Base-by-base conservation (phyloP, 2,113 vertebrate genomes). In the Tapirus terrestris region DNA sequence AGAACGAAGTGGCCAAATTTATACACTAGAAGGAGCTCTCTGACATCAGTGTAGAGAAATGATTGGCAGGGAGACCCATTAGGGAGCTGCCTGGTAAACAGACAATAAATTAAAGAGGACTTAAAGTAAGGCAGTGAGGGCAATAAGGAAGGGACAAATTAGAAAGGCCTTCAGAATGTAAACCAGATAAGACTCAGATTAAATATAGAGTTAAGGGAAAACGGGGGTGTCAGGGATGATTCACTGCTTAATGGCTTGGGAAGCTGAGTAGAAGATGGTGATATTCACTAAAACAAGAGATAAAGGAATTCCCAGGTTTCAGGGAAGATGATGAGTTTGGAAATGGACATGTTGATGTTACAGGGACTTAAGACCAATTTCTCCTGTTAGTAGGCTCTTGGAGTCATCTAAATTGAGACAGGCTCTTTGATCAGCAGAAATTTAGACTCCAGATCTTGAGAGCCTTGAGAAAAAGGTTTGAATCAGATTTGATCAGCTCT, bases 371-470 rank as follows among this genome's bases (percentile, higher is more conserved):
- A 20, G 23, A 29, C 21, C 36, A 65, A 67, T 72, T 86, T 77
- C 33, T 16, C 11, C 21, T 67, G 25, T 2, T 36, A 43, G 8
- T 88, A 58, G 23, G 29, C 65, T 70, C 23, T 95, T 80, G 16
- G 6, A 43, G 82, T 90, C 48, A 67, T 90, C 95, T 87, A 77
- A 68, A 79, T 82, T 65, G 82, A 83, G 73, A 83, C 23, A 82
- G 45, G 77, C 31, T 81, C 18, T 86, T 92, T 56, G 13, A 14
- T 25, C 8, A 23, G 16, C 39, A 89, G 65, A 75, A 85, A 87
- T 68, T 77, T 73, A 82, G 80, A 67, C 39, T 33, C 31, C 6
- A 53, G 16, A 20, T 93, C 36, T 86, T 73, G 12, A 94, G 48
- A 68, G 9, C 14, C 36, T 77, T 56, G n/a, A 33, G 5, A 27